Evolutionary conservation across 2,113 vertebrate genomes (phyloP).

Genomic region (Daubentonia madagascariensis): DNA sequence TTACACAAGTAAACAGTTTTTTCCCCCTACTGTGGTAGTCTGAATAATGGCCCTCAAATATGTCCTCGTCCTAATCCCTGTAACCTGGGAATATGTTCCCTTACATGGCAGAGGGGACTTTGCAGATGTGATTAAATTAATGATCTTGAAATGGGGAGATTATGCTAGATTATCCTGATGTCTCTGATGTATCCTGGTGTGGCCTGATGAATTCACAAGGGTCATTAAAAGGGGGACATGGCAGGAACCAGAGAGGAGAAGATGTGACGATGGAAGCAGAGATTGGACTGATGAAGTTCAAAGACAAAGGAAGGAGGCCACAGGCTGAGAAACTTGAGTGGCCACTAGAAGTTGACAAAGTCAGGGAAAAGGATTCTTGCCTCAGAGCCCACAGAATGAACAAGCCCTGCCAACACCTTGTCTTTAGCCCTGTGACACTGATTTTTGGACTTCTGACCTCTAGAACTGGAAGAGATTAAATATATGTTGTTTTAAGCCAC

Average conservation of each 20-base stretch:
- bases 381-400: background rate
- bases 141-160: background rate
- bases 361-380: background rate
- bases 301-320: background rate
- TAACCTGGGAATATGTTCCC: background rate
- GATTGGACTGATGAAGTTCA: accelerated
- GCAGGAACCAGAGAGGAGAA: background rate
- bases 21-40: background rate
- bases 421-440: background rate
- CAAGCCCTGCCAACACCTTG: background rate
- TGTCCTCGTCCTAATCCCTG: background rate
- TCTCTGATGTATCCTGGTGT: background rate
- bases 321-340: background rate
- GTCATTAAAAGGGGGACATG: background rate
- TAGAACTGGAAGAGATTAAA: background rate
- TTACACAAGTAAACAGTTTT: background rate
- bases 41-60: background rate
- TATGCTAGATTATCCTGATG: background rate
- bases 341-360: background rate
- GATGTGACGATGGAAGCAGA: background rate
- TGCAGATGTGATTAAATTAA: background rate
- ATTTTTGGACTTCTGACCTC: background rate
- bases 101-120: background rate
- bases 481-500: background rate
- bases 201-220: background rate